Evolutionary conservation across 1,140 invertebrate species (phyloP).

Genomic region (Gonioctena quinquepunctata): DNA sequence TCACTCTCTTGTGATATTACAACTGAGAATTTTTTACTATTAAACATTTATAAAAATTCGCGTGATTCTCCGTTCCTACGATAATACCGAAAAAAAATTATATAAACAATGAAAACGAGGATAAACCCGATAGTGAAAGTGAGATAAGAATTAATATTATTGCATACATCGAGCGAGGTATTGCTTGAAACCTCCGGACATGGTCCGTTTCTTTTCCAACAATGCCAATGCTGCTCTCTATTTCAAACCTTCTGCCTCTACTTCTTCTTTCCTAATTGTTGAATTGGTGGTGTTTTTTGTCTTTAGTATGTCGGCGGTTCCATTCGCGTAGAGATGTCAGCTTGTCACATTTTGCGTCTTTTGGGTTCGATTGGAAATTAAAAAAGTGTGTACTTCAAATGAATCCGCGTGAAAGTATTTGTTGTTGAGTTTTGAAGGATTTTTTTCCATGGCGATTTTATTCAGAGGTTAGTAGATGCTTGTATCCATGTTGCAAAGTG

Average conservation of each 20-base stretch:
- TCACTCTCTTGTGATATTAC: too few species aligned
- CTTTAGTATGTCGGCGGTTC: neutral
- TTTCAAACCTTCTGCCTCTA: constrained; percentile 25
- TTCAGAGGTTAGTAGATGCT: constrained; percentile 32
- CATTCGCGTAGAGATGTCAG: neutral
- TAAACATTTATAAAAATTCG: too few species aligned
- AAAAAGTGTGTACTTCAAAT: neutral
- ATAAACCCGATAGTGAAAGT: constrained; percentile 48
- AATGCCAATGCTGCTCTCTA: constrained; percentile 39
- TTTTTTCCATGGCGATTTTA: constrained; percentile 30
- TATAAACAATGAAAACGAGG: constrained; percentile 26
- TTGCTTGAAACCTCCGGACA: constrained; percentile 37
- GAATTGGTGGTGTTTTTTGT: neutral
- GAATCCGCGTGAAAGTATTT: neutral
- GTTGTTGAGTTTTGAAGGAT: constrained; percentile 24
- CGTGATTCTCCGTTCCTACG: too few species aligned
- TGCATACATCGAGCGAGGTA: constrained; percentile 27
- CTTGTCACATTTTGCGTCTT: neutral
- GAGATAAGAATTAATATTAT: constrained; percentile 37
- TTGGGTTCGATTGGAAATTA: neutral
- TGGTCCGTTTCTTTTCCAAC: constrained; percentile 43
- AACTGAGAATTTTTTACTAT: too few species aligned
- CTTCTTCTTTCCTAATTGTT: constrained; percentile 11
- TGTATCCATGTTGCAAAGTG: too few species aligned
- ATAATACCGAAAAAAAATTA: neutral